These are phyloP conservation scores for Plecturocebus donacophilus DNA, from an alignment of 2,113 vertebrate species.

Conservation along the genomic window DNA sequence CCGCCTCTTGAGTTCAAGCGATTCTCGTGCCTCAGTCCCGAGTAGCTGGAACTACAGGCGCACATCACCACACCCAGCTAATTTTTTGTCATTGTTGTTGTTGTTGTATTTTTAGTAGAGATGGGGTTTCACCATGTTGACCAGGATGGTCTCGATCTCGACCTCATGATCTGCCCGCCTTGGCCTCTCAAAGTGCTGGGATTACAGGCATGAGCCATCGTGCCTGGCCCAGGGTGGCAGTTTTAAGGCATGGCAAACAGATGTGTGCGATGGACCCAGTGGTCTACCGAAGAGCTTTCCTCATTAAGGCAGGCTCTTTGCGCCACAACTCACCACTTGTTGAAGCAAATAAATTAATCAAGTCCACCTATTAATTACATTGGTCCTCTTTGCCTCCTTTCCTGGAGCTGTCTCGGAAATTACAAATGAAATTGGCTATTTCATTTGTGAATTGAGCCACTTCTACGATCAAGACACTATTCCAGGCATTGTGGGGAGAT, in stretches of 20 bases:
- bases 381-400: not conserved
- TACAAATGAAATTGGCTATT: constrained; percentile 39
- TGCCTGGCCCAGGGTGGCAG: not conserved
- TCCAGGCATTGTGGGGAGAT: not conserved
- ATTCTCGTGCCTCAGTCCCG: too few relatives aligned
- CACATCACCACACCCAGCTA: too few relatives aligned
- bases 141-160: too few relatives aligned
- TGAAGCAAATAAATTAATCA: not conserved
- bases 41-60: too few relatives aligned
- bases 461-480: not conserved
- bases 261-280: not conserved
- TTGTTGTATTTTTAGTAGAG: too few relatives aligned
- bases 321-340: not conserved
- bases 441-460: not conserved
- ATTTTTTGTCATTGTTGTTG: too few relatives aligned
- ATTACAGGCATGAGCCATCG: too few relatives aligned
- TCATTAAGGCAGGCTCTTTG: not conserved
- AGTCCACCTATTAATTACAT: not conserved
- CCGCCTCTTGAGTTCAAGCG: too few relatives aligned
- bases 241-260: constrained; percentile 45
- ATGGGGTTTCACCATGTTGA: too few relatives aligned
- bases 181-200: too few relatives aligned
- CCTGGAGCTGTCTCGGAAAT: constrained; percentile 36
- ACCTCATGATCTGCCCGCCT: too few relatives aligned
- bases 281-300: not conserved